A percentile compares a stretch with the other conserved stretches of the same genome.
Conservation (phyloP, 2,888 invertebrate species). For the Doris montereyensis region DNA sequence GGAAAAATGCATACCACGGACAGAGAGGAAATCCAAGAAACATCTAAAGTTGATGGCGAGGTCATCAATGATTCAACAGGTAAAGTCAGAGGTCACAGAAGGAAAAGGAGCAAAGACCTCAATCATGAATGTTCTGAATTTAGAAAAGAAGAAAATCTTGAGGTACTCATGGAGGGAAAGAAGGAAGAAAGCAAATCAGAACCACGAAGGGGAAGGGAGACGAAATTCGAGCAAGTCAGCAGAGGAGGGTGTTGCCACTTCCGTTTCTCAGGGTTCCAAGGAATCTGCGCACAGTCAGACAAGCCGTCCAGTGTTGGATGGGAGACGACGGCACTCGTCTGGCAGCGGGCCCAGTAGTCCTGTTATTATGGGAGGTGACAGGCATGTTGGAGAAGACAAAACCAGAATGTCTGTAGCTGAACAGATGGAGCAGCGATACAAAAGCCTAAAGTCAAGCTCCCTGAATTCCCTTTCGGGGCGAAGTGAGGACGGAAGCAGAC, state of each 20-base stretch:
- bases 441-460: slow-evolving; percentile 42
- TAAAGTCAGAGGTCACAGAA: slow-evolving; percentile 45
- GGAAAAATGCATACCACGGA: slow-evolving; percentile 35
- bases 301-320: slow-evolving; percentile 57
- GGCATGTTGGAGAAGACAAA: slow-evolving; percentile 45
- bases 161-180: background rate
- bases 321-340: slow-evolving; percentile 56
- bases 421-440: slow-evolving; percentile 55
- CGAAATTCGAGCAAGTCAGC: slow-evolving; percentile 44
- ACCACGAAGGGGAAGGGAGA: slow-evolving; percentile 44
- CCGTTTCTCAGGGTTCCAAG: background rate
- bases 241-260: slow-evolving; percentile 4
- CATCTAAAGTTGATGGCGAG: background rate
- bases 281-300: background rate
- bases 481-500: slow-evolving; percentile 47
- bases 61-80: background rate
- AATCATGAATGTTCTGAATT: slow-evolving; percentile 41
- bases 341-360: slow-evolving; percentile 65
- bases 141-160: slow-evolving; percentile 47
- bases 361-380: slow-evolving; percentile 48
- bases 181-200: slow-evolving; percentile 24
- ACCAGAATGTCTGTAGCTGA: slow-evolving; percentile 57
- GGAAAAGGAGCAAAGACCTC: slow-evolving; percentile 53
- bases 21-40: background rate
- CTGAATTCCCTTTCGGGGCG: slow-evolving; percentile 33